A percentile compares a stretch with the other conserved stretches of the same genome.
Conservation (phyloP, 2,888 invertebrate species). For the Dioctria linearis region DNA sequence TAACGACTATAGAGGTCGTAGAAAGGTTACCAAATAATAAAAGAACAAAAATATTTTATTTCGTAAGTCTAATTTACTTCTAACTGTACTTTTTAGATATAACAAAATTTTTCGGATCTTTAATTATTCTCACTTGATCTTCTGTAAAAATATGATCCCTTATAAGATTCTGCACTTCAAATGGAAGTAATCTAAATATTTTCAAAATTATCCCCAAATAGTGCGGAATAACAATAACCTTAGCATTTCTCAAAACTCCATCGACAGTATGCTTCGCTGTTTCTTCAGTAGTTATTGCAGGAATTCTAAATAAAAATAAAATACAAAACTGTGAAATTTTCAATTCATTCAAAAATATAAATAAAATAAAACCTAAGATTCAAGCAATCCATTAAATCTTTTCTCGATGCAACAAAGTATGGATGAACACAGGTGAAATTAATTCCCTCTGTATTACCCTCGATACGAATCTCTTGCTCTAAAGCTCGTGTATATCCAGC, state of each 20-base stretch:
- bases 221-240: conserved; percentile 58
- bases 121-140: conserved; percentile 55
- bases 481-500: conserved; percentile 70
- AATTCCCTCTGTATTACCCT: conserved; percentile 67
- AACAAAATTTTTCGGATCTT: conserved; percentile 44
- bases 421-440: conserved; percentile 70
- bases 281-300: conserved; percentile 57
- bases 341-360: no score
- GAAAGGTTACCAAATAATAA: no score
- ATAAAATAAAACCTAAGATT: conserved; percentile 56
- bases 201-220: conserved; percentile 42
- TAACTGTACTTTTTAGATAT: background rate
- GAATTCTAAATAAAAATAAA: conserved; percentile 54
- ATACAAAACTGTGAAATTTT: no score
- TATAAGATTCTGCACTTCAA: conserved; percentile 53
- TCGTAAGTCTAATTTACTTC: no score
- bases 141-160: conserved; percentile 58
- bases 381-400: conserved; percentile 67
- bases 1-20: no score
- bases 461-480: conserved; percentile 68
- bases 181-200: conserved; percentile 53
- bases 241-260: conserved; percentile 57
- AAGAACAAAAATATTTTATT: no score
- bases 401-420: conserved; percentile 70
- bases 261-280: conserved; percentile 58